These are phyloP conservation scores for Agrotis exclamationis DNA, from an alignment of 2,888 invertebrate species.

Conservation along the genomic window DNA sequence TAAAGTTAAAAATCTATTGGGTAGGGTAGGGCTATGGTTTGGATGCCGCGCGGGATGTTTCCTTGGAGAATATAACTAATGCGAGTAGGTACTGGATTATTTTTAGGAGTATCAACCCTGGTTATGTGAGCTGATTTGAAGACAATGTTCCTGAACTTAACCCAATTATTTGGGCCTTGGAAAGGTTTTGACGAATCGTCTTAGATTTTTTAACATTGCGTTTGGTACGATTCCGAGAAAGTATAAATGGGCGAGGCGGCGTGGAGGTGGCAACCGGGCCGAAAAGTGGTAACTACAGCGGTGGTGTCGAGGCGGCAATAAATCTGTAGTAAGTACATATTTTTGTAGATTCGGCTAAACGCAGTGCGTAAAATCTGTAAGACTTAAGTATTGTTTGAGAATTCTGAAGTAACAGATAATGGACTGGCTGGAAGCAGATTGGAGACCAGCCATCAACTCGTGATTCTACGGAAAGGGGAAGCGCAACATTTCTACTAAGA, in stretches of 20 bases:
- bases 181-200: neutral
- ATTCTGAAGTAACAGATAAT: neutral
- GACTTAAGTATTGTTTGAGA: neutral
- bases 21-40: too few species aligned
- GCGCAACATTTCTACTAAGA: neutral
- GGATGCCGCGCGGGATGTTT: too few species aligned
- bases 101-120: neutral
- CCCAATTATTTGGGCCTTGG: neutral
- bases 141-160: neutral
- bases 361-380: neutral
- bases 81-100: constrained; percentile 92
- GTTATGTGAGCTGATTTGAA: neutral
- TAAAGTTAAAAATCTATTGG: too few species aligned
- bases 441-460: neutral
- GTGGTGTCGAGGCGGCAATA: neutral
- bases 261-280: too few species aligned
- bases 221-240: neutral
- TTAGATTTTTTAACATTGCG: neutral
- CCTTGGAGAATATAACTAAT: constrained; percentile 70
- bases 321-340: neutral
- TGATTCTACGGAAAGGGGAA: neutral
- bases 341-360: neutral
- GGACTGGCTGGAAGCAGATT: neutral
- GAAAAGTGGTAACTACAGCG: neutral
- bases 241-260: neutral